phyloP scores from a whole-genome alignment of 1,140 invertebrate genomes.

The Cydia fagiglandana region DNA sequence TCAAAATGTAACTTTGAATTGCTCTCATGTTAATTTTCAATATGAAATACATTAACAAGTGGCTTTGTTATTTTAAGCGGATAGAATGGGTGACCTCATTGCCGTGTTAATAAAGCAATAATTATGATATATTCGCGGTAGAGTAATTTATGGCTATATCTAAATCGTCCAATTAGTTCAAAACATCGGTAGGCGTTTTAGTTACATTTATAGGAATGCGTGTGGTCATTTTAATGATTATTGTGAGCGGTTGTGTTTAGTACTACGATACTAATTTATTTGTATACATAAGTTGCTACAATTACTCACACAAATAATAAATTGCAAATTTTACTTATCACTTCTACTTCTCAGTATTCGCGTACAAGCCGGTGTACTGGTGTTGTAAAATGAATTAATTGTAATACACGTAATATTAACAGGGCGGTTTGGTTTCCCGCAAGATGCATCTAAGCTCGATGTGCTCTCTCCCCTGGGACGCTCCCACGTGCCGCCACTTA shows the following conservation, averaged over 20 bases:
- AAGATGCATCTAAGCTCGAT: conserved; percentile 69
- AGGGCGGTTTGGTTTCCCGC: conserved; percentile 61
- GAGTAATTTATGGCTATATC: conserved; percentile 6
- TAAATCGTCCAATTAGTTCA: not conserved
- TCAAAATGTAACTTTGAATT: no score
- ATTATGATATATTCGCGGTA: not conserved
- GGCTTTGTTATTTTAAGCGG: not conserved
- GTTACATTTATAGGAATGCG: no score
- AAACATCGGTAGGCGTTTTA: not conserved
- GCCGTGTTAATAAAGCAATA: conserved; percentile 20
- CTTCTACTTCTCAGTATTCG: not conserved
- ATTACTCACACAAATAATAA: not conserved
- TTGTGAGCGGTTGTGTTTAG: not conserved
- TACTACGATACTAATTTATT: not conserved
- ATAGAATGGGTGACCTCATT: not conserved
- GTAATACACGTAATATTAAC: conserved; percentile 70
- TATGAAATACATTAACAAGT: conserved; percentile 7
- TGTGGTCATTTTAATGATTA: not conserved
- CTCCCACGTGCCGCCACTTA: conserved; percentile 71
- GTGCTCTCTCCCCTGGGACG: conserved; percentile 59
- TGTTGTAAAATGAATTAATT: conserved; percentile 68
- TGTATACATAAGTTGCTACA: no score
- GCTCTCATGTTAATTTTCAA: not conserved
- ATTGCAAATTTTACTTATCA: not conserved
- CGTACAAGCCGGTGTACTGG: conserved; percentile 43